phyloP scores from a whole-genome alignment of 2,797 vertebrate species.

The Propithecus perrieri region DNA sequence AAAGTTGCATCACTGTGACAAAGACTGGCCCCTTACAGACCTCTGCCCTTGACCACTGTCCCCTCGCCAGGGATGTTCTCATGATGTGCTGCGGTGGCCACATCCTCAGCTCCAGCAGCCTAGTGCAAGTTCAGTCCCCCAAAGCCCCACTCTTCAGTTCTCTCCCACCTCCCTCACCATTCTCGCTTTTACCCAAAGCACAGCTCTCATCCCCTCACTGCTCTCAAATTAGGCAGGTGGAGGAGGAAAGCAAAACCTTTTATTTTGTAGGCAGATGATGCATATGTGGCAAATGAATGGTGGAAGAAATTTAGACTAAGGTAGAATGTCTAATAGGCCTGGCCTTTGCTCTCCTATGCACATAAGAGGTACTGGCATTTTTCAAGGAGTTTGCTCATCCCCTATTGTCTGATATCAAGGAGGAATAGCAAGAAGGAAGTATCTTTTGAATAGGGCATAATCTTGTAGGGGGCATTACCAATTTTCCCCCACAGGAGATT shows the following conservation, averaged over 20 bases:
- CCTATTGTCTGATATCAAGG: background rate
- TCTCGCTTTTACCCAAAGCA: background rate
- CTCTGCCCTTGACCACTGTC: background rate
- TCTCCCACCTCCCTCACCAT: background rate
- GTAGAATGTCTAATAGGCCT: background rate
- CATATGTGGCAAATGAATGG: background rate
- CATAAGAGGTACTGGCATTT: background rate
- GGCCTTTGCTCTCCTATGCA: background rate
- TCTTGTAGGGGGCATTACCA: background rate
- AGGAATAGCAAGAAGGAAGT: background rate
- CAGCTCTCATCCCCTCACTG: background rate
- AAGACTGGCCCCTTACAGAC: background rate
- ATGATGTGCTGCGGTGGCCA: background rate
- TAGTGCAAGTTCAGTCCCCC: background rate
- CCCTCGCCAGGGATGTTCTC: background rate
- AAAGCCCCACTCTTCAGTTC: background rate
- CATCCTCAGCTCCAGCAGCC: background rate
- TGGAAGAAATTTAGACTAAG: background rate
- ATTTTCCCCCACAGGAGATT: background rate
- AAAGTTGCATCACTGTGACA: background rate
- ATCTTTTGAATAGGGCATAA: background rate
- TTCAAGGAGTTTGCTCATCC: background rate
- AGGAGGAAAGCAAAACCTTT: background rate
- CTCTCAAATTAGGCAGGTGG: background rate
- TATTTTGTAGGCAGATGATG: background rate